Percentiles rank a stretch among this genome's conserved stretches.
phyloP scores from a whole-genome alignment of 1,140 invertebrate species.

The Drosophila nigrodunni region DNA sequence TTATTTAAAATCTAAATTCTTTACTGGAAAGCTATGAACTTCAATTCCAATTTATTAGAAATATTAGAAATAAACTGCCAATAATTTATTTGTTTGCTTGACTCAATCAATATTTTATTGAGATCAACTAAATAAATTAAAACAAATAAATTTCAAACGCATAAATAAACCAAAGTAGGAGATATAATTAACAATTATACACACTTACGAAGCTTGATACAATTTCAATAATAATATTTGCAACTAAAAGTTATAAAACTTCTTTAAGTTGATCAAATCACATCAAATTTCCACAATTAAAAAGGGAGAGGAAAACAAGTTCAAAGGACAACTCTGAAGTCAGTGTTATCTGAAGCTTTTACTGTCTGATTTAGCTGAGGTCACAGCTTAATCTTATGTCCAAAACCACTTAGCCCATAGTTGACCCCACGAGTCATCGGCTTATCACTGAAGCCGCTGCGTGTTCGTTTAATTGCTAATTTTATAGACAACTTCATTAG shows the following conservation, averaged over 20 bases:
- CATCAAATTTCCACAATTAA: not conserved
- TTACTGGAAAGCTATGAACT: not conserved
- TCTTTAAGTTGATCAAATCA: not conserved
- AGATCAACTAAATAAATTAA: no score
- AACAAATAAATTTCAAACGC: no score
- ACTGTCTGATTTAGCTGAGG: conserved; percentile 16
- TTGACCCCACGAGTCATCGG: conserved; percentile 8
- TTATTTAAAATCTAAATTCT: not conserved
- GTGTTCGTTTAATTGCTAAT: conserved; percentile 78
- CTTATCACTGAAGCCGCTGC: conserved; percentile 58
- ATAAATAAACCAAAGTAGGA: not conserved
- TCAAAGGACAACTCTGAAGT: not conserved
- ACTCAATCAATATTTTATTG: no score
- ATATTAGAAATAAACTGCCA: no score
- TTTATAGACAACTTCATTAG: conserved; percentile 81
- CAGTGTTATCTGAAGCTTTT: conserved; percentile 15
- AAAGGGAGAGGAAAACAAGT: not conserved
- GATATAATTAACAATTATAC: not conserved
- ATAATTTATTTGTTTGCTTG: no score
- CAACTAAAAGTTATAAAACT: not conserved
- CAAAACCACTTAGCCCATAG: conserved; percentile 54
- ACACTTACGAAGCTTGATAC: no score
- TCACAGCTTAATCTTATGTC: conserved; percentile 2
- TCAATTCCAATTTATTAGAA: no score
- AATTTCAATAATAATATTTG: not conserved